These are phyloP conservation scores for Melanogrammus aeglefinus DNA, from an alignment of 2,797 vertebrate species.

Conservation along the genomic window DNA sequence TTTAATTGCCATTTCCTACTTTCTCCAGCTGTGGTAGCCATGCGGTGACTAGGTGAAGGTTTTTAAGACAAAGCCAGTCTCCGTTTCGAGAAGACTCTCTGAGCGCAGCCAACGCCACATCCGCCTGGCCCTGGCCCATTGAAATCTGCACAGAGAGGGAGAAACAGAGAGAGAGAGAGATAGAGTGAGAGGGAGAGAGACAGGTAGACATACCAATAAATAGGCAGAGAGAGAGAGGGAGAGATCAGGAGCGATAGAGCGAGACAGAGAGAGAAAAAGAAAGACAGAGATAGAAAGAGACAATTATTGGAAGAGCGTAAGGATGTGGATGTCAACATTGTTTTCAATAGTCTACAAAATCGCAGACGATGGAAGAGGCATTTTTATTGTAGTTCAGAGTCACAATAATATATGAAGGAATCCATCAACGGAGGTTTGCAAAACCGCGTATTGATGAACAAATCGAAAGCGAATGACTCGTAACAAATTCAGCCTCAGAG, in stretches of 20 bases:
- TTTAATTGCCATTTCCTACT: slow-evolving; percentile 62
- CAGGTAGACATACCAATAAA: background rate
- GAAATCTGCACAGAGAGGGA: slow-evolving; percentile 80
- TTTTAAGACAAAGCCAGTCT: slow-evolving; percentile 96
- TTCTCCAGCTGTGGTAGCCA: slow-evolving; percentile 95
- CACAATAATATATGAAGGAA: background rate
- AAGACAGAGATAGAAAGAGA: background rate
- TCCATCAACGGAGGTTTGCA: background rate
- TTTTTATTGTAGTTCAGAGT: background rate
- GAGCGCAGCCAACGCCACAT: slow-evolving; percentile 87
- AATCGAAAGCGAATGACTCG: background rate
- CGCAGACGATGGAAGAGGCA: background rate
- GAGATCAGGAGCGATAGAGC: background rate
- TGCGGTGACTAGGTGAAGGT: slow-evolving; percentile 91
- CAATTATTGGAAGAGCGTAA: background rate
- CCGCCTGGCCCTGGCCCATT: slow-evolving; percentile 97
- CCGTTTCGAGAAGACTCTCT: slow-evolving; percentile 85
- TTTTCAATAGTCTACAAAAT: background rate
- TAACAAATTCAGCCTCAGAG: background rate
- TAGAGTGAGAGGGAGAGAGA: background rate
- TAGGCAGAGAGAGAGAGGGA: background rate
- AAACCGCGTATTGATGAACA: background rate
- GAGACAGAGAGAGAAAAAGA: background rate
- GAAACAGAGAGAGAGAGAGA: slow-evolving; percentile 31
- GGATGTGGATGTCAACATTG: background rate